Evolutionary conservation across 1,140 invertebrate species (phyloP).

Genomic region (Hypothenemus hampei): DNA sequence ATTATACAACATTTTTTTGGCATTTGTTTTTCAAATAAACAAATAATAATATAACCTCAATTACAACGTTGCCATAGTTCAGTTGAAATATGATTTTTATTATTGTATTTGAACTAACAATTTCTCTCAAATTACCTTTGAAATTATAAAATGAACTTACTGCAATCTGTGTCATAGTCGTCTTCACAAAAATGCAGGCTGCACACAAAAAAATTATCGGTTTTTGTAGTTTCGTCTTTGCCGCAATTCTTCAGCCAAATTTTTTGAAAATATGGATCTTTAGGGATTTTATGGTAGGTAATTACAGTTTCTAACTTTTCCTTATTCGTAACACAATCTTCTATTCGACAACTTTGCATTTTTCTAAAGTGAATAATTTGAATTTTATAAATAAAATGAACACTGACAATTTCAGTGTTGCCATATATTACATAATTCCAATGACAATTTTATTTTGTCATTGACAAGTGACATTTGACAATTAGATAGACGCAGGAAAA

Average conservation of each 20-base stretch:
- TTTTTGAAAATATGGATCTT: background rate
- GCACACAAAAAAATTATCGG: constrained; percentile 2
- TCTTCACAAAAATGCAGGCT: background rate
- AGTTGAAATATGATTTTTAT: no score
- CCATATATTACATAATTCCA: no score
- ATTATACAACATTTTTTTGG: constrained; percentile 8
- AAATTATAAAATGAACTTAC: background rate
- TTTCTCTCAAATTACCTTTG: background rate
- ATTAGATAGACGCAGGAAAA: no score
- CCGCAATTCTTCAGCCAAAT: constrained; percentile 3
- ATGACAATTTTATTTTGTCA: no score
- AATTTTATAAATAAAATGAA: no score
- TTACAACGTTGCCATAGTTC: no score
- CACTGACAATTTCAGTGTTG: no score
- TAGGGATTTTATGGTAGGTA: constrained; percentile 1
- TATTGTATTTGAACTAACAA: background rate
- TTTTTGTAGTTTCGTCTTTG: background rate
- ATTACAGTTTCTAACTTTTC: no score
- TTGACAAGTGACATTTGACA: no score
- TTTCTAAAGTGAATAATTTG: no score
- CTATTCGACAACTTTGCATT: no score
- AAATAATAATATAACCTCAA: background rate
- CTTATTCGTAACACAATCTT: no score
- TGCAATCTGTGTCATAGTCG: background rate
- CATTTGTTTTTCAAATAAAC: background rate